phyloP scores from a whole-genome alignment of 2,888 invertebrate genomes.

The Hydriomena furcata region DNA sequence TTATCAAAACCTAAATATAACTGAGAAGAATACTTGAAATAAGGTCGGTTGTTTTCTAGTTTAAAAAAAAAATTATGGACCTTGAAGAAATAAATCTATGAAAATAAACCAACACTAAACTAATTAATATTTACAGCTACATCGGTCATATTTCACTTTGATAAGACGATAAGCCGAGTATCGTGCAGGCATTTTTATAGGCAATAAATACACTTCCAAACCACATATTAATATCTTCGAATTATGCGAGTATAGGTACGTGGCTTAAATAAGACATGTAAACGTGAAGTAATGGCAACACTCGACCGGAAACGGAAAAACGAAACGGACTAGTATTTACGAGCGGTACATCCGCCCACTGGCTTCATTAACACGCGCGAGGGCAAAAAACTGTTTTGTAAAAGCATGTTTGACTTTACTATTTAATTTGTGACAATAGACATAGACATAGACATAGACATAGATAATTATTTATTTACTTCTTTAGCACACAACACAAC shows the following conservation, averaged over 20 bases:
- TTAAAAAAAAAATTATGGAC: too few relatives aligned
- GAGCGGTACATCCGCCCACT: conserved; percentile 73
- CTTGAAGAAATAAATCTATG: too few relatives aligned
- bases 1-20: too few relatives aligned
- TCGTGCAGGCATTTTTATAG: conserved; percentile 52
- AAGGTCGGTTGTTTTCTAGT: too few relatives aligned
- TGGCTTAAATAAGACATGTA: conserved; percentile 73
- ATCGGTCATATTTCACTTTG: conserved; percentile 49
- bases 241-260: conserved; percentile 62
- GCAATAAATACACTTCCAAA: conserved; percentile 49
- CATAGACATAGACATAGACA: too few relatives aligned
- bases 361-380: conserved; percentile 65
- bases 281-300: conserved; percentile 70
- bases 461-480: too few relatives aligned
- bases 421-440: conserved; percentile 11
- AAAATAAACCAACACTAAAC: conserved; percentile 28
- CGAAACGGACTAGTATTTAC: conserved; percentile 80
- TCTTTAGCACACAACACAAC: too few relatives aligned
- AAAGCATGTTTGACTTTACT: conserved; percentile 47
- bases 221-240: conserved; percentile 56
- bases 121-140: conserved; percentile 44
- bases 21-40: too few relatives aligned
- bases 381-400: conserved; percentile 50
- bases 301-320: conserved; percentile 77
- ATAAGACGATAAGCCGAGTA: conserved; percentile 53